These are phyloP conservation scores for Volucella inanis DNA, from an alignment of 2,888 invertebrate species.

Conservation along the genomic window DNA sequence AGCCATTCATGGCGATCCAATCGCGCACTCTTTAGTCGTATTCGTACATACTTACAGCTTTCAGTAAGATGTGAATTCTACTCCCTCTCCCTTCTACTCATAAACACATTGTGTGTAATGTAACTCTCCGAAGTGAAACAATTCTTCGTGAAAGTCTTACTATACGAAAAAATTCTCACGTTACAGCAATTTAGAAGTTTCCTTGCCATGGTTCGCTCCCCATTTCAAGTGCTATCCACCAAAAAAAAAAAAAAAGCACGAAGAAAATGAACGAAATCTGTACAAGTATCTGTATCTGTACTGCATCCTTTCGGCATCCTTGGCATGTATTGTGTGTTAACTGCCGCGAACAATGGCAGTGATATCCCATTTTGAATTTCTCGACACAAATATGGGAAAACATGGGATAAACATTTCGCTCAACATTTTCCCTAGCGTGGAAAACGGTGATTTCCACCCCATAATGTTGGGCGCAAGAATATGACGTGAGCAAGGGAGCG, in stretches of 20 bases:
- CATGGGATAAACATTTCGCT: constrained; percentile 21
- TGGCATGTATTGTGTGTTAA: constrained; percentile 53
- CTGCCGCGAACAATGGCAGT: constrained; percentile 47
- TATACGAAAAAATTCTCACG: constrained; percentile 68
- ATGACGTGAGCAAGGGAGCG: not conserved
- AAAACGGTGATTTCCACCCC: constrained; percentile 28
- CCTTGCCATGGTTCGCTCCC: constrained; percentile 11
- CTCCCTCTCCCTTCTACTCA: not conserved
- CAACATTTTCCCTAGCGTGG: constrained; percentile 8
- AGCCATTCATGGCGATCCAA: not conserved
- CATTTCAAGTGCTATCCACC: not conserved
- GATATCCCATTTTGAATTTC: constrained; percentile 69
- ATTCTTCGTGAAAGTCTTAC: constrained; percentile 18
- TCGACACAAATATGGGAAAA: constrained; percentile 30
- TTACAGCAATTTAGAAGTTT: constrained; percentile 72
- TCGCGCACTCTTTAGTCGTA: not conserved
- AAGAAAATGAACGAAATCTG: too few species aligned
- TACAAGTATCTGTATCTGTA: constrained; percentile 13
- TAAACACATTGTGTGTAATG: constrained; percentile 3
- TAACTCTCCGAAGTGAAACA: constrained; percentile 32
- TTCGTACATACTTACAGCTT: too few species aligned
- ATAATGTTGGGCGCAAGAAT: not conserved
- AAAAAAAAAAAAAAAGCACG: too few species aligned
- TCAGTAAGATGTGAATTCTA: not conserved
- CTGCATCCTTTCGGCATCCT: constrained; percentile 35